These are phyloP conservation scores for Microtus oregoni DNA, from an alignment of 2,113 vertebrate species.

Conservation along the genomic window DNA sequence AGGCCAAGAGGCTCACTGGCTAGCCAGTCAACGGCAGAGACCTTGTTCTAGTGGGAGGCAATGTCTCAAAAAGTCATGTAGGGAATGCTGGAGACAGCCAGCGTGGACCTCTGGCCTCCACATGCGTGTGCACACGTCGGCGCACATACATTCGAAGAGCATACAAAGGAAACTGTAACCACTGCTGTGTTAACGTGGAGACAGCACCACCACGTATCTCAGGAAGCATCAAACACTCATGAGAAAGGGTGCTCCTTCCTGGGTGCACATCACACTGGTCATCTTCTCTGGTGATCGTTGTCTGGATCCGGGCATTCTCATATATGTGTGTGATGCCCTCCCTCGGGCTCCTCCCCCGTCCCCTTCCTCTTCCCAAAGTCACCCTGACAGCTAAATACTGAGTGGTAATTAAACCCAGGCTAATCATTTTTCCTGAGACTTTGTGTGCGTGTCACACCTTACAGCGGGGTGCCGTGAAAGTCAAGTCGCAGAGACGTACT, in stretches of 20 bases:
- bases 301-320: neutral
- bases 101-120: neutral
- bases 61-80: neutral
- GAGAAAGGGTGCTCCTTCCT: neutral
- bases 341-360: neutral
- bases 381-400: neutral
- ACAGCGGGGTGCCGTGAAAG: neutral
- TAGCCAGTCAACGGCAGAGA: neutral
- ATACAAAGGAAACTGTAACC: neutral
- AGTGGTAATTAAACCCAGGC: neutral
- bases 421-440: neutral
- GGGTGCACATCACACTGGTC: rapidly evolving
- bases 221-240: neutral
- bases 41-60: neutral
- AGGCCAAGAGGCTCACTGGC: neutral
- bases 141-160: neutral
- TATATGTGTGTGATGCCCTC: neutral
- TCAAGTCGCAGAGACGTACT: neutral
- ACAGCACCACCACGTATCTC: rapidly evolving
- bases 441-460: neutral
- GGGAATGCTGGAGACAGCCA: no score
- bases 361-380: neutral
- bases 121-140: no score
- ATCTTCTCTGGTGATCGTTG: rapidly evolving
- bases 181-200: rapidly evolving